Evolutionary conservation across 2,888 invertebrate genomes (phyloP).

Genomic region (Mimachlamys varia): DNA sequence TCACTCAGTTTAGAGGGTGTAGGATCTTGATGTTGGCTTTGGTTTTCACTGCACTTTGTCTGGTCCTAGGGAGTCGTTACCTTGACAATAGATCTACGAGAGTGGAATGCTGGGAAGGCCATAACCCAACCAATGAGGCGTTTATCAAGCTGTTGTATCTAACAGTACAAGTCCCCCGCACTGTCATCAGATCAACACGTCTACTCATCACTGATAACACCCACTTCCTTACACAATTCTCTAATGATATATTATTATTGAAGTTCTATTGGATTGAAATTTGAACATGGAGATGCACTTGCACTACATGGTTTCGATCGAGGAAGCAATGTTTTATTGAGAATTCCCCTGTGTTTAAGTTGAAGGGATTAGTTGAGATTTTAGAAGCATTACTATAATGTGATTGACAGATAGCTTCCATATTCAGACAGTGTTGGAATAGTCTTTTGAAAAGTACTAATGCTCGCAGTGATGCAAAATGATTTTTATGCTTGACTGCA

Average conservation of each 20-base stretch:
- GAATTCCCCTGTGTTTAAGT: background rate
- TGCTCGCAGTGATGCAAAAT: background rate
- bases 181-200: background rate
- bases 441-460: slow-evolving; percentile 4
- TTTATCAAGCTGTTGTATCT: background rate
- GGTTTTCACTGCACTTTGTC: background rate
- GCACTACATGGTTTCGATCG: background rate
- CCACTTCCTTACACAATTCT: background rate
- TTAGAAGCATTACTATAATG: slow-evolving; percentile 4
- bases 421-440: background rate
- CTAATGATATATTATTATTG: background rate
- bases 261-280: slow-evolving; percentile 8
- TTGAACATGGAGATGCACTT: background rate
- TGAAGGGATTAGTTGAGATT: slow-evolving; percentile 28
- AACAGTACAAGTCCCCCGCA: background rate
- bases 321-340: background rate
- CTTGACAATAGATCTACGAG: background rate
- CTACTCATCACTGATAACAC: background rate
- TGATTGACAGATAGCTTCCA: background rate
- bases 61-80: background rate
- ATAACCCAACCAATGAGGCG: background rate
- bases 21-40: slow-evolving; percentile 4
- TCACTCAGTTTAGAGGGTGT: background rate
- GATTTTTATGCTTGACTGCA: background rate
- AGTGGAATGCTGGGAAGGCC: background rate